phyloP scores from a whole-genome alignment of 30 jellyfish, hydroid and myxozoan species.

The Aurelia aurita region DNA sequence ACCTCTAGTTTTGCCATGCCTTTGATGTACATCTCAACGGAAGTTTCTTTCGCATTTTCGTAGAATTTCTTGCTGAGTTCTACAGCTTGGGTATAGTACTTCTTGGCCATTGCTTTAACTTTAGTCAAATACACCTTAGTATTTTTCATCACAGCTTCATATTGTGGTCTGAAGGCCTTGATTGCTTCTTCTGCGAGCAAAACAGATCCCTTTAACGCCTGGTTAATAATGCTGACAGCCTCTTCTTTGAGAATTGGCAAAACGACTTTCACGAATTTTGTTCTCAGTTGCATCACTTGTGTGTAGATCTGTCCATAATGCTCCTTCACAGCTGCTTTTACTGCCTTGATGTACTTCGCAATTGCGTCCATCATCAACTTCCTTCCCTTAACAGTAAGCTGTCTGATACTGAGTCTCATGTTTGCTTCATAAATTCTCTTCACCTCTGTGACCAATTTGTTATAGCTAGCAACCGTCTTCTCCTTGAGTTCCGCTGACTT shows the following conservation, averaged over 20 bases:
- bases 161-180: conserved; percentile 90
- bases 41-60: conserved; percentile 21
- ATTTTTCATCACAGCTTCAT: conserved; percentile 36
- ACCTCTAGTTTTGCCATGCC: conserved; percentile 4
- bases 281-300: conserved; percentile 30
- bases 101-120: background rate
- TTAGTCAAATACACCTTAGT: conserved; percentile 22
- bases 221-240: conserved; percentile 89
- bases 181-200: conserved; percentile 76
- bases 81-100: conserved; percentile 30
- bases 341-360: conserved; percentile 14
- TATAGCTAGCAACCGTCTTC: conserved; percentile 42
- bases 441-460: conserved; percentile 48
- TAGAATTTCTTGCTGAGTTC: conserved; percentile 7
- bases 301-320: conserved; percentile 51
- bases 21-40: conserved; percentile 49
- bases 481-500: conserved; percentile 28
- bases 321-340: conserved; percentile 47
- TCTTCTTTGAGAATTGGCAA: conserved; percentile 89
- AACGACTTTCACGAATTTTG: conserved; percentile 34
- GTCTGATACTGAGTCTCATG: conserved; percentile 73
- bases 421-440: conserved; percentile 63
- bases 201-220: conserved; percentile 85
- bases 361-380: conserved; percentile 5
- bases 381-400: conserved; percentile 45